A percentile compares a stretch with the other conserved stretches of the same genome.
phyloP scores from a whole-genome alignment of 2,888 invertebrate genomes.

The Lamproptera curius region DNA sequence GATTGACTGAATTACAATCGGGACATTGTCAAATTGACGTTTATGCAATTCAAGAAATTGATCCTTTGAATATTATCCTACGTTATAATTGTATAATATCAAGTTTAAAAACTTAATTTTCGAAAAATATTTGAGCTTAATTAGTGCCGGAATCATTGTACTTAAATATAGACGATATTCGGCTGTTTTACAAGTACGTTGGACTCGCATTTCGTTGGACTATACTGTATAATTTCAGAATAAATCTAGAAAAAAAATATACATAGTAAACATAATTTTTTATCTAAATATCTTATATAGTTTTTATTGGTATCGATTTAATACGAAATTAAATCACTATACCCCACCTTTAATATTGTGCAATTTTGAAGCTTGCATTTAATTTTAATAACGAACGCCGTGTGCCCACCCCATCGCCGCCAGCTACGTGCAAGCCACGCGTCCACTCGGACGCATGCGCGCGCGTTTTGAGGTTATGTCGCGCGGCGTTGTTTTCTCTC shows the following conservation, averaged over 20 bases:
- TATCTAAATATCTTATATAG: neutral
- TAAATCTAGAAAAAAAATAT: neutral
- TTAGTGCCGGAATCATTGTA: too few species aligned
- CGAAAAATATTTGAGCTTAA: too few species aligned
- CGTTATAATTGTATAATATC: too few species aligned
- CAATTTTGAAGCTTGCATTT: too few species aligned
- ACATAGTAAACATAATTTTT: neutral
- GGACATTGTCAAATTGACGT: too few species aligned
- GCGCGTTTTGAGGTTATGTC: constrained; percentile 54
- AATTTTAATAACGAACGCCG: neutral
- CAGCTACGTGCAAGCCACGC: constrained; percentile 55
- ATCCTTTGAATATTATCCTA: too few species aligned
- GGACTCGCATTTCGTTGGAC: too few species aligned
- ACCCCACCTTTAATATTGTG: neutral
- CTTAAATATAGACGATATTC: too few species aligned
- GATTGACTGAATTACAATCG: too few species aligned
- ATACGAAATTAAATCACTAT: neutral
- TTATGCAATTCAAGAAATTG: too few species aligned
- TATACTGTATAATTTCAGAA: neutral
- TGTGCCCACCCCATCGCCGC: neutral
- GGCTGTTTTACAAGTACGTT: too few species aligned
- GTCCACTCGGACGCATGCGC: constrained; percentile 25
- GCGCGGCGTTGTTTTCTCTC: constrained; percentile 25
- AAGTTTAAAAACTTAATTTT: too few species aligned
- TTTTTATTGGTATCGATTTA: neutral